A percentile compares a stretch with the other conserved stretches of the same genome.
These are phyloP conservation scores for Pachyramphus minor DNA, from an alignment of 2,113 vertebrate genomes.

Conservation along the genomic window DNA sequence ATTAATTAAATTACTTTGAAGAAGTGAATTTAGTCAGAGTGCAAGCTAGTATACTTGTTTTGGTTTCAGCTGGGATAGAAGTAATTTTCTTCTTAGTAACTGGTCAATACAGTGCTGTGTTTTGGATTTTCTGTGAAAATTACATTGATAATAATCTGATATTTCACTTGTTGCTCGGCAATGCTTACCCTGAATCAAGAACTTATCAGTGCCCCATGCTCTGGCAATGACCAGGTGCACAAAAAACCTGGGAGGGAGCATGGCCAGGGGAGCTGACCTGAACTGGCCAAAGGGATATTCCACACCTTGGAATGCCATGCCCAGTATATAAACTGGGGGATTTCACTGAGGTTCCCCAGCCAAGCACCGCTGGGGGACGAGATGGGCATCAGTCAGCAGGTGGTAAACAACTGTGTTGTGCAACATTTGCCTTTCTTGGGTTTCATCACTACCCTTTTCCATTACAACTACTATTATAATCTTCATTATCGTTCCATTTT, in stretches of 20 bases:
- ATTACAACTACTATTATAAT: neutral
- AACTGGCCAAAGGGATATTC: neutral
- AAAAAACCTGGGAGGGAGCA: neutral
- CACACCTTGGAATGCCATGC: accelerated
- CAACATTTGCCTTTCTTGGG: neutral
- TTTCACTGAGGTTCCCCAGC: neutral
- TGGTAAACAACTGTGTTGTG: accelerated
- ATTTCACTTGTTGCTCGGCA: neutral
- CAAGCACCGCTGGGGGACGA: neutral
- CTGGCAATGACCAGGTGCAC: neutral
- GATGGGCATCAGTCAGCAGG: neutral
- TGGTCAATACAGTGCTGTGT: neutral
- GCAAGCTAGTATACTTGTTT: neutral
- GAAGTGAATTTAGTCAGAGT: neutral
- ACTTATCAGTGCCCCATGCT: neutral
- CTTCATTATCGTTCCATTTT: neutral
- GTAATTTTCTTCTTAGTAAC: neutral
- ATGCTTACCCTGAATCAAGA: neutral
- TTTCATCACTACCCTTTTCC: neutral
- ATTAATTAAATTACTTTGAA: neutral
- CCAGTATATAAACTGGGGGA: neutral
- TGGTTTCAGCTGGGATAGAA: neutral
- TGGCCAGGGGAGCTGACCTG: neutral
- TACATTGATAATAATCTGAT: neutral
- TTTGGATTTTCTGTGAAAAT: neutral